phyloP scores from a whole-genome alignment of 2,888 invertebrate species.

The Dysmachus trigonus region DNA sequence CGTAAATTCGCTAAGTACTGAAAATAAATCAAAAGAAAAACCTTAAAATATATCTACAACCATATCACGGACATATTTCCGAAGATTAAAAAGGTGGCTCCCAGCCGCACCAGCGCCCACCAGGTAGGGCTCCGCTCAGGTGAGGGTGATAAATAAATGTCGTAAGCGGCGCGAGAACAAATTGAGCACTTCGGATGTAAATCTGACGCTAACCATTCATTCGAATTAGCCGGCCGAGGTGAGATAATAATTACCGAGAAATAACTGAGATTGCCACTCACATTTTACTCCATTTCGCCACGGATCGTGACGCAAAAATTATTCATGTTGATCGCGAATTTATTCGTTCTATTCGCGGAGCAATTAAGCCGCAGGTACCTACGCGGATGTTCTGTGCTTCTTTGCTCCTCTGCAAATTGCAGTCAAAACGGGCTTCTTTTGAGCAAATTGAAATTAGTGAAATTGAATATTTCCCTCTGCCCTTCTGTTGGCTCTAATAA shows the following conservation, averaged over 20 bases:
- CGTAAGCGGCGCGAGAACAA: background rate
- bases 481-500: background rate
- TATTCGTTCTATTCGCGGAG: background rate
- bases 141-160: slow-evolving; percentile 10
- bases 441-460: background rate
- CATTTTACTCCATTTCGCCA: slow-evolving; percentile 10
- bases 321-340: slow-evolving; percentile 9
- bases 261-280: background rate
- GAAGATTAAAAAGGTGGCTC: slow-evolving; percentile 15
- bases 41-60: background rate
- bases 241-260: slow-evolving; percentile 11
- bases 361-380: background rate
- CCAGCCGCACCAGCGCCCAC: slow-evolving; percentile 21
- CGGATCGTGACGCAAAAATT: slow-evolving; percentile 28
- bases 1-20: background rate
- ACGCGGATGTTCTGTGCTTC: background rate
- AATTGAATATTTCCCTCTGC: background rate
- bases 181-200: slow-evolving; percentile 12
- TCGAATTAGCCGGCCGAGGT: background rate
- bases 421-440: background rate
- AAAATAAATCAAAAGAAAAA: background rate
- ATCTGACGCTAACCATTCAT: background rate
- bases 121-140: background rate
- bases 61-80: background rate
- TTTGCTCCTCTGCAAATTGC: background rate